These are phyloP conservation scores for Kryptolebias ocellatus DNA, from an alignment of 2,797 vertebrate species.

Conservation along the genomic window DNA sequence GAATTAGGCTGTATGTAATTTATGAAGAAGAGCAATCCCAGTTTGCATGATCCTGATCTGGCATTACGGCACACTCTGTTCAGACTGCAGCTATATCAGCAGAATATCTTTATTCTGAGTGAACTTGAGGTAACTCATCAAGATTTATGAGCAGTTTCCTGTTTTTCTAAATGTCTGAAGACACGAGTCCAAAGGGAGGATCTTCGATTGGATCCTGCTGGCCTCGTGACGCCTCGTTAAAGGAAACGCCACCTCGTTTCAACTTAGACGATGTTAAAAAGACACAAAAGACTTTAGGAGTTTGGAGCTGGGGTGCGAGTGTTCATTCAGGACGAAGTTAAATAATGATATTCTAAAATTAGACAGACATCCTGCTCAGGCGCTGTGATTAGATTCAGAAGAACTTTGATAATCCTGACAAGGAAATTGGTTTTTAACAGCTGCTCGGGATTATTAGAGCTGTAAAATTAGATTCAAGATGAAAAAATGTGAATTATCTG, in stretches of 20 bases:
- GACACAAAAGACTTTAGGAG: neutral
- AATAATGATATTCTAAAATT: conserved; percentile 14
- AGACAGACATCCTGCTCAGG: neutral
- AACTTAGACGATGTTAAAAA: conserved; percentile 1
- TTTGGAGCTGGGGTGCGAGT: conserved; percentile 1
- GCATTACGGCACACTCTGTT: conserved; percentile 30
- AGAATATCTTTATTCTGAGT: neutral
- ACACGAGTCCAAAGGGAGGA: neutral
- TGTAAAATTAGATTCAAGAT: conserved; percentile 2
- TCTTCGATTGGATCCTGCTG: conserved; percentile 7
- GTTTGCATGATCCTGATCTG: conserved; percentile 43
- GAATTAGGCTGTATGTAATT: conserved; percentile 5
- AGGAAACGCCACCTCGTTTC: no score
- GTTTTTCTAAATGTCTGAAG: conserved; percentile 18
- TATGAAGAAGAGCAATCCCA: conserved; percentile 30
- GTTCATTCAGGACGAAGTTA: conserved; percentile 16
- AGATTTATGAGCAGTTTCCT: conserved; percentile 25
- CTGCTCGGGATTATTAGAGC: neutral
- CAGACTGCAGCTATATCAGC: neutral
- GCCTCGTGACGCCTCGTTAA: neutral
- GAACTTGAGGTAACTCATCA: conserved; percentile 3
- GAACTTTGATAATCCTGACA: conserved; percentile 8
- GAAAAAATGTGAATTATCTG: conserved; percentile 28
- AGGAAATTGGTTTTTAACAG: conserved; percentile 8
- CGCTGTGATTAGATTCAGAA: neutral